Conservation (phyloP, 2,888 invertebrate species). For the Sphaeridia pumilis region DNA sequence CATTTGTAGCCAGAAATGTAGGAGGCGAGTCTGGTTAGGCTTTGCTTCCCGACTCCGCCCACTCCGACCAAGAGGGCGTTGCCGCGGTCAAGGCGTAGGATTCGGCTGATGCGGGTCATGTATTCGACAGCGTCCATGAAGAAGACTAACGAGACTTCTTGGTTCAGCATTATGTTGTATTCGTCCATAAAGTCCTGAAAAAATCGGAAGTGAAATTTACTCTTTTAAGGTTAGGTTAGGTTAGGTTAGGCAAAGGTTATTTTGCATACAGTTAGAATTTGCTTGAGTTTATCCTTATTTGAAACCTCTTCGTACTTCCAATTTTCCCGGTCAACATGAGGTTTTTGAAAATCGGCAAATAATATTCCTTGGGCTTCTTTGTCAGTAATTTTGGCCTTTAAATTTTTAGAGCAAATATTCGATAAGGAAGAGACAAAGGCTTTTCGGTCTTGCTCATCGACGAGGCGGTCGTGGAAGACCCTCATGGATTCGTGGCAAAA, state of each 20-base stretch:
- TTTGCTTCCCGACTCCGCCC: slow-evolving; percentile 79
- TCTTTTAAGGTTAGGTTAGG: not conserved
- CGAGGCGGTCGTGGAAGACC: slow-evolving; percentile 81
- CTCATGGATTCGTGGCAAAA: slow-evolving; percentile 86
- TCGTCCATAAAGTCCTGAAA: slow-evolving; percentile 69
- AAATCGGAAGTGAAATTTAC: slow-evolving; percentile 1
- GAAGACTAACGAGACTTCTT: slow-evolving; percentile 72
- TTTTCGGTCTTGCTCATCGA: slow-evolving; percentile 65
- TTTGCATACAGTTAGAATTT: slow-evolving; percentile 52
- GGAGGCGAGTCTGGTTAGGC: slow-evolving; percentile 69
- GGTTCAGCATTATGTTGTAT: slow-evolving; percentile 61
- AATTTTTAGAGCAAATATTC: slow-evolving; percentile 53
- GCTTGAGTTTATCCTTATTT: slow-evolving; percentile 58
- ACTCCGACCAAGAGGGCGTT: slow-evolving; percentile 79
- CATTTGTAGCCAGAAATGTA: slow-evolving; percentile 77
- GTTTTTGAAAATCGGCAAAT: slow-evolving; percentile 74
- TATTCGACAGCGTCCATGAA: slow-evolving; percentile 85
- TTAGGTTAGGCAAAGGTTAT: not conserved
- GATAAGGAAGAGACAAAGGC: slow-evolving; percentile 64
- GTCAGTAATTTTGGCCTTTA: slow-evolving; percentile 50
- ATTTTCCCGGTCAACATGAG: slow-evolving; percentile 58
- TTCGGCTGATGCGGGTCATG: slow-evolving; percentile 68
- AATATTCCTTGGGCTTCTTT: slow-evolving; percentile 50
- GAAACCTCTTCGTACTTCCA: slow-evolving; percentile 70
- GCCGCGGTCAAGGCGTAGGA: slow-evolving; percentile 73